Evolutionary conservation across 1,140 invertebrate genomes (phyloP).

Genomic region (Bombus superbus): DNA sequence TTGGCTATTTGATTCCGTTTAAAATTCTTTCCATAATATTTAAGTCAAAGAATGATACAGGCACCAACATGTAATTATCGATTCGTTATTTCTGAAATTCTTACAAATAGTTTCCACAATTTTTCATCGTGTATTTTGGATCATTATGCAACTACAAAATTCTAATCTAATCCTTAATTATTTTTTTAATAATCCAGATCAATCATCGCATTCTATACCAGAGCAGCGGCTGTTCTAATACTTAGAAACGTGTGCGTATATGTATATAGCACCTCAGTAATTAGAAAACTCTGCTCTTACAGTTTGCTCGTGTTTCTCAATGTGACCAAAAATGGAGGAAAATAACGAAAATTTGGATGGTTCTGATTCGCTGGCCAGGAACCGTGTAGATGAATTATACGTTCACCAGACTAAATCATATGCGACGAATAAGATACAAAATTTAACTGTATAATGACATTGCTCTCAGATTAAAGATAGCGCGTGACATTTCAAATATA

Average conservation of each 20-base stretch:
- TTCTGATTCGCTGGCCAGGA: too few relatives aligned
- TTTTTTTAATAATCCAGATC: neutral
- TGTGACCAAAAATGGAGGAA: neutral
- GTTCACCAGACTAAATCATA: too few relatives aligned
- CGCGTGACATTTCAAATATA: neutral
- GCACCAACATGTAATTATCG: too few relatives aligned
- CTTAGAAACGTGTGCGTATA: neutral
- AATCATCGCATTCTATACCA: neutral
- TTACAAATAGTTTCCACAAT: neutral
- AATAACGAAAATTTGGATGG: neutral
- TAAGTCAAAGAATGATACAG: too few relatives aligned
- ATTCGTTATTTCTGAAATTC: neutral
- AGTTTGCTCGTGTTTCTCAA: neutral
- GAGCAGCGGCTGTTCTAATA: neutral
- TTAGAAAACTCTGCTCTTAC: neutral
- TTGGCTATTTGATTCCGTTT: too few relatives aligned
- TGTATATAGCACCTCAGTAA: neutral
- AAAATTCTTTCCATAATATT: too few relatives aligned
- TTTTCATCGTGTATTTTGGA: neutral
- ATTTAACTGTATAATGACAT: too few relatives aligned
- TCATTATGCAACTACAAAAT: neutral
- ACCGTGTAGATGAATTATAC: too few relatives aligned
- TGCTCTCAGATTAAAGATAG: too few relatives aligned
- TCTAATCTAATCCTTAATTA: neutral
- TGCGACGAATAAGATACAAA: too few relatives aligned